Evolutionary conservation across 1,140 invertebrate species (phyloP).

Genomic region (Bombus affinis): DNA sequence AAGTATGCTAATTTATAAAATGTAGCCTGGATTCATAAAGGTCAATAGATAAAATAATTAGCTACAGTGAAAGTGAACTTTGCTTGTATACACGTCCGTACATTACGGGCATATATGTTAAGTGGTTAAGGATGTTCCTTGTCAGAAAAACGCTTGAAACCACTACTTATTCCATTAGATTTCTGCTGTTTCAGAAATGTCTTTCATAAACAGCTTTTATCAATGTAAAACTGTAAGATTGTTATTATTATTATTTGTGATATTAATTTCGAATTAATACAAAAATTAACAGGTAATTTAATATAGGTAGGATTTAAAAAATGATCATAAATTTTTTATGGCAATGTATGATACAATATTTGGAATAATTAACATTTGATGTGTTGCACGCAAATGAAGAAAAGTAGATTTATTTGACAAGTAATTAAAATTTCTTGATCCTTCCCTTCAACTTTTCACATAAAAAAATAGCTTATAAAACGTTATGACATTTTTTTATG

Average conservation of each 20-base stretch:
- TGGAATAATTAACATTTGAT: neutral
- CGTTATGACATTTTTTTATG: neutral
- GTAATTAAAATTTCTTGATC: neutral
- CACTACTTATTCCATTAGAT: neutral
- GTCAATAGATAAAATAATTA: too few species aligned
- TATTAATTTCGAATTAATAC: too few species aligned
- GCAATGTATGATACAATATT: neutral
- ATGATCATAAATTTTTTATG: neutral
- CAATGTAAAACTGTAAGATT: neutral
- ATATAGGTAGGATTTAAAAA: too few species aligned
- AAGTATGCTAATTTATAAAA: neutral
- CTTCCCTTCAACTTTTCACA: neutral
- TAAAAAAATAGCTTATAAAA: neutral
- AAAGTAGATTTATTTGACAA: too few species aligned
- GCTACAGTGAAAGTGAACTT: too few species aligned
- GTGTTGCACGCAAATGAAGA: neutral
- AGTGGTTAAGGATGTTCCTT: neutral
- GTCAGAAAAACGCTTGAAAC: neutral
- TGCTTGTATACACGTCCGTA: neutral
- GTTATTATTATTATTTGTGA: too few species aligned
- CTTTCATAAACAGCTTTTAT: neutral
- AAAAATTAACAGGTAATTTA: too few species aligned
- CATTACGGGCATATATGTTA: neutral
- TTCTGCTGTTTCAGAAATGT: neutral
- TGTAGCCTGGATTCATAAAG: neutral